A percentile compares a stretch with the other conserved stretches of the same genome.
These are phyloP conservation scores for Pasiphila rectangulata DNA, from an alignment of 2,888 invertebrate genomes.

Conservation along the genomic window DNA sequence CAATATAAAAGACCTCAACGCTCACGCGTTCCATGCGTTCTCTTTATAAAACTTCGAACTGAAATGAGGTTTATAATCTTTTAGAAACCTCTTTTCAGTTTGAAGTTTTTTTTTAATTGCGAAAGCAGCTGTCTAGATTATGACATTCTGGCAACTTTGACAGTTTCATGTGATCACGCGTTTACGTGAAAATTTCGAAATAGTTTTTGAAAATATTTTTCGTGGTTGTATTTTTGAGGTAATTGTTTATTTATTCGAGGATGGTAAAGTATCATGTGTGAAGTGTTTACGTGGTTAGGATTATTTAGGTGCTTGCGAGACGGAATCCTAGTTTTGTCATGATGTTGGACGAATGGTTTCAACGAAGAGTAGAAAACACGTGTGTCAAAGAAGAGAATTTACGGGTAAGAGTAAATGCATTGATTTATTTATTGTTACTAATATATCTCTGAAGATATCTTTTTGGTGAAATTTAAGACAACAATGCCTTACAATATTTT, in stretches of 20 bases:
- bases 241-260: constrained; percentile 72
- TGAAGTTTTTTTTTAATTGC: constrained; percentile 27
- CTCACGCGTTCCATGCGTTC: constrained; percentile 17
- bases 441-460: too few species aligned
- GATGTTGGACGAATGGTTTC: constrained; percentile 79
- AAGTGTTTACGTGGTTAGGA: constrained; percentile 55
- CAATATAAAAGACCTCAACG: constrained; percentile 26
- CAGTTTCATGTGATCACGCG: constrained; percentile 57
- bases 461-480: too few species aligned
- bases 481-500: too few species aligned
- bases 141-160: constrained; percentile 26
- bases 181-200: constrained; percentile 70
- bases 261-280: constrained; percentile 77
- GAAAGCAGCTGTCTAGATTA: constrained; percentile 37
- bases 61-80: not conserved
- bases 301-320: constrained; percentile 55
- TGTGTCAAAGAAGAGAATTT: constrained; percentile 57
- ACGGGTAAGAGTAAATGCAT: constrained; percentile 58
- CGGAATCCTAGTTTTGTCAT: constrained; percentile 56
- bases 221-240: constrained; percentile 76
- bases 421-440: not conserved
- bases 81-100: constrained; percentile 4
- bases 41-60: constrained; percentile 23
- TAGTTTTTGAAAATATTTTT: constrained; percentile 74
- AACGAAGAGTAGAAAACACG: constrained; percentile 61